These are phyloP conservation scores for Semicossyphus pulcher DNA, from an alignment of 2,113 vertebrate genomes.

Conservation along the genomic window DNA sequence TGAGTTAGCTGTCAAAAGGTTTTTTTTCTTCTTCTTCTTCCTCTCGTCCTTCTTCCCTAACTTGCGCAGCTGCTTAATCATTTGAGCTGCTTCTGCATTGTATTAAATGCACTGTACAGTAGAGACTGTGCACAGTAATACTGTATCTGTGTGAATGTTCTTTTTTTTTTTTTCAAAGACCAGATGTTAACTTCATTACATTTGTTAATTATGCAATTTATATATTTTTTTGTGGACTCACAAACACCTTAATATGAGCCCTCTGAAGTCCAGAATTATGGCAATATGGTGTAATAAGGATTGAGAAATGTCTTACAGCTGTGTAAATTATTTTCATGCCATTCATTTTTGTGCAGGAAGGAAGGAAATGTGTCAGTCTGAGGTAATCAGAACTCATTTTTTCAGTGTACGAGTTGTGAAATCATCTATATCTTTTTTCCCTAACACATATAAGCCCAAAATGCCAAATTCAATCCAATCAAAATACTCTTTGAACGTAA, in stretches of 20 bases:
- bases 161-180: background rate
- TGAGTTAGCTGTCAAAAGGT: constrained; percentile 73
- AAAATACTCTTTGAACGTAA: too few species aligned
- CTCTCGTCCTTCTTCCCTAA: constrained; percentile 41
- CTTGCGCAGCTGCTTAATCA: constrained; percentile 60
- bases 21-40: constrained; percentile 37
- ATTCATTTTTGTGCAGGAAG: background rate
- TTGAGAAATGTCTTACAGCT: background rate
- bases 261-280: background rate
- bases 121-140: constrained; percentile 5
- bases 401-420: too few species aligned
- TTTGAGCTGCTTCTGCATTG: constrained; percentile 45
- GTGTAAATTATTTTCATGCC: background rate
- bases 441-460: too few species aligned
- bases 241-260: background rate
- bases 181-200: background rate
- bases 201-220: too few species aligned
- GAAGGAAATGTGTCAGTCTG: background rate
- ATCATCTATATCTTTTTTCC: too few species aligned
- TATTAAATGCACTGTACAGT: constrained; percentile 33
- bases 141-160: background rate
- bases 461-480: too few species aligned
- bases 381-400: background rate
- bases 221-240: too few species aligned
- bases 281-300: background rate